Percentiles rank a stretch among this genome's conserved stretches.
phyloP scores from a whole-genome alignment of 2,797 vertebrate genomes.

The Microcaecilia unicolor region DNA sequence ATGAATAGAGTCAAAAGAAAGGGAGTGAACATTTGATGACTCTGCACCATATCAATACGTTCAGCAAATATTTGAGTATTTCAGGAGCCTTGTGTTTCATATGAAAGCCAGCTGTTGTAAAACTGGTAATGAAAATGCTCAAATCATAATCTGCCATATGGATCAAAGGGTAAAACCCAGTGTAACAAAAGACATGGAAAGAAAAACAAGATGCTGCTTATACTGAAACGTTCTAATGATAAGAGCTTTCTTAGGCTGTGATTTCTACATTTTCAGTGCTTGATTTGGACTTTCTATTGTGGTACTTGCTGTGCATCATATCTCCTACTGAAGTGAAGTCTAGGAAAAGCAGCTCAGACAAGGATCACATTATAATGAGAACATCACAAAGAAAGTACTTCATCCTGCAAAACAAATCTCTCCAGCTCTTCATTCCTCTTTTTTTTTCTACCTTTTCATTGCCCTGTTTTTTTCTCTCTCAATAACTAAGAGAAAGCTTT shows the following conservation, averaged over 20 bases:
- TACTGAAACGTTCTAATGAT: no score
- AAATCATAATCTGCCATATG: no score
- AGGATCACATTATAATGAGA: background rate
- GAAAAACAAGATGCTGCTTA: constrained; percentile 12
- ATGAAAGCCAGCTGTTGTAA: no score
- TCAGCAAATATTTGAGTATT: no score
- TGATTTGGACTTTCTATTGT: background rate
- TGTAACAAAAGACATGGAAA: constrained; percentile 19
- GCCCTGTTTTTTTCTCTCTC: no score
- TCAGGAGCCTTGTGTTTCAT: no score
- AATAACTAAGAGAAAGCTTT: background rate
- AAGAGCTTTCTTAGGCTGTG: no score
- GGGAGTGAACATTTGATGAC: no score
- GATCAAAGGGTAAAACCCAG: no score
- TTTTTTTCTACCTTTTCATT: background rate
- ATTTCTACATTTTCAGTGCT: background rate
- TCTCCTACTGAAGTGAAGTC: constrained; percentile 5
- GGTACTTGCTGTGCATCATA: background rate
- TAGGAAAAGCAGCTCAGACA: constrained; percentile 1
- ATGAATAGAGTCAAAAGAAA: no score
- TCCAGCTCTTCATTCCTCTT: background rate
- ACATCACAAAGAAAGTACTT: background rate
- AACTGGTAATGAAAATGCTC: no score
- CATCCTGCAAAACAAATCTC: background rate
- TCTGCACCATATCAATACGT: no score